Base-by-base conservation (phyloP, 2,797 vertebrate species). In the Rallus crepitans region DNA sequence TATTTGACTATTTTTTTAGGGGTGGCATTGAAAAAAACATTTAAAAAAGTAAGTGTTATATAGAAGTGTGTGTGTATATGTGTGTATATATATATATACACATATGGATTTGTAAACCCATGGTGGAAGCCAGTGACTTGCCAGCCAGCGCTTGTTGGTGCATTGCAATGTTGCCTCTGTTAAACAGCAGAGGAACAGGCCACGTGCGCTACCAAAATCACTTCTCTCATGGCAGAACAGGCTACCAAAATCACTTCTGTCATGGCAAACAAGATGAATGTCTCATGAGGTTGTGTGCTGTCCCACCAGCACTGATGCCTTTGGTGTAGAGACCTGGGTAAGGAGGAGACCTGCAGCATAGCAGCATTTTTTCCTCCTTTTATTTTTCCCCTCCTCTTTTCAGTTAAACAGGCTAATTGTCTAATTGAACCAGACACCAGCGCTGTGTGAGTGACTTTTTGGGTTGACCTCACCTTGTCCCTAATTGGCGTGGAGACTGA, bases 1-100 rank as follows among this genome's bases (percentile, higher is more conserved):
- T 98, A 98, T 98, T 98, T 68, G 35, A 16, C 3, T 75, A 11
- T 6, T 39, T 82, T 80, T 78, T 69, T 15, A 40, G 20, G 35
- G 20, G 35, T 71, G 42, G 13, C 97, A 95, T 97, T 98, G 42
- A 61, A 35, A 40, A 15, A 31, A 68, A 12, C 4, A 3, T 6
- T 8, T 16, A 11, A 15, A 19, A 53, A 30, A 30, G 19, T 19
- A 45, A 19, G 42, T 19, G 18, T 45, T 45, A 45, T 45, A 45
- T 45, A 45, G 42, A 45, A 19, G 42, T 30, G 3, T 8, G 7
- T 39, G 11, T 40, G 28, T 53, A 7, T 17, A 11, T 39, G 11
- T 40, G 28, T 53, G 7, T 17, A 11, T 8, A 6, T 48, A 4
- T 6, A 7, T 50, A 1, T 37, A 11, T 23, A 37, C 37, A 37